A percentile compares a stretch with the other conserved stretches of the same genome.
phyloP scores from a whole-genome alignment of 1,140 invertebrate species.

The Drosophila mauritiana region DNA sequence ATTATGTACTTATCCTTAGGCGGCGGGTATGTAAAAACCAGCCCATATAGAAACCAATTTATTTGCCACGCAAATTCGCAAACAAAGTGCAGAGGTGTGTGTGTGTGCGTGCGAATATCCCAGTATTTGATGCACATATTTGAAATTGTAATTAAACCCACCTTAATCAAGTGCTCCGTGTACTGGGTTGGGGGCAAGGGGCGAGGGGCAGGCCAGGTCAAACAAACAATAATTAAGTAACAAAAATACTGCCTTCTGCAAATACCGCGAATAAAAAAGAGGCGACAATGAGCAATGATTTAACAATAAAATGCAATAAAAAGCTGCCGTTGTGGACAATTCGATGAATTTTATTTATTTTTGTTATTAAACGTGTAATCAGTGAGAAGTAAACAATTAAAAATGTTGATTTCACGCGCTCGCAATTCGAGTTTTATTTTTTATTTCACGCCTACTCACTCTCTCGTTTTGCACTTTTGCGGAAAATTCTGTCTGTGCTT shows the following conservation, averaged over 20 bases:
- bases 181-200: not conserved
- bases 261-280: conserved; percentile 1
- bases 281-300: conserved; percentile 47
- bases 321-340: not conserved
- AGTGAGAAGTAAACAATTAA: conserved; percentile 68
- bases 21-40: not conserved
- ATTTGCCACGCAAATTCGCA: conserved; percentile 27
- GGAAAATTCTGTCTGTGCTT: conserved; percentile 1
- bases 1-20: conserved; percentile 6
- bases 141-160: conserved; percentile 66
- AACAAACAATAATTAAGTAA: conserved; percentile 72
- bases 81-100: conserved; percentile 4
- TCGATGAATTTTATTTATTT: conserved; percentile 59
- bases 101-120: conserved; percentile 1
- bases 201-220: conserved; percentile 20
- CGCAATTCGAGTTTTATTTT: conserved; percentile 39
- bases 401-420: conserved; percentile 51
- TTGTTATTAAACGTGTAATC: conserved; percentile 73
- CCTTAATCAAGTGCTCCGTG: conserved; percentile 56
- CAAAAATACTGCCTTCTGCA: conserved; percentile 47
- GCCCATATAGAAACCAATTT: conserved; percentile 10
- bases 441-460: conserved; percentile 4
- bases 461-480: conserved; percentile 2
- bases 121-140: conserved; percentile 28
- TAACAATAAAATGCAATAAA: conserved; percentile 61